Percentiles rank a stretch among this genome's conserved stretches.
Conservation (phyloP, 1,140 invertebrate genomes). For the Heterodera schachtii region DNA sequence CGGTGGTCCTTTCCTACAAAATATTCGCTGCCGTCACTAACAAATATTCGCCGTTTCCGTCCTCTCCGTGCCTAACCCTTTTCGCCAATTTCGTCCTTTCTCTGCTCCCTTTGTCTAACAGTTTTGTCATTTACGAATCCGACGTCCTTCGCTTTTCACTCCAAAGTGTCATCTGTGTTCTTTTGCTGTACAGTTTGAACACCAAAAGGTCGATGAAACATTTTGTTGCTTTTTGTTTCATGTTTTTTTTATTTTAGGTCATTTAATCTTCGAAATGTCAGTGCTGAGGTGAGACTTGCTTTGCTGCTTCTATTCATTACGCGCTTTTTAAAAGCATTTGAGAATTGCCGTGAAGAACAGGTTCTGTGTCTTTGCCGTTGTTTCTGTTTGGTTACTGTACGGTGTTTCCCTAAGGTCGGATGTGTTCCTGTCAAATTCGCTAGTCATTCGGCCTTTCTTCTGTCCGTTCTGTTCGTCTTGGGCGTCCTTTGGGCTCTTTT, state of each 20-base stretch:
- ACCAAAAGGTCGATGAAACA: neutral
- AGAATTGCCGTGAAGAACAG: conserved; percentile 43
- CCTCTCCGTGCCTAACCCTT: neutral
- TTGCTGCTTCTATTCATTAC: conserved; percentile 11
- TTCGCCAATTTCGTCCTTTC: conserved; percentile 6
- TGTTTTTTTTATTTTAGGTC: conserved; percentile 1
- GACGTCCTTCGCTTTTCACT: conserved; percentile 32
- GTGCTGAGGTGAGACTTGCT: neutral
- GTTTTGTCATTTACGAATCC: conserved; percentile 38
- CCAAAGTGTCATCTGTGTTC: conserved; percentile 7
- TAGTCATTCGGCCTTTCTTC: neutral
- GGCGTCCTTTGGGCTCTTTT: neutral
- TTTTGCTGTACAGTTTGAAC: conserved; percentile 1
- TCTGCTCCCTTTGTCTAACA: conserved; percentile 33
- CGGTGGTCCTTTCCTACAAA: conserved; percentile 4
- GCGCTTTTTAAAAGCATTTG: conserved; percentile 37
- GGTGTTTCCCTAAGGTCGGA: neutral
- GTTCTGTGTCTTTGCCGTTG: conserved; percentile 9
- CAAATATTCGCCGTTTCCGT: neutral
- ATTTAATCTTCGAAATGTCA: neutral
- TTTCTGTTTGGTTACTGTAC: neutral
- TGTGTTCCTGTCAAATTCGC: neutral
- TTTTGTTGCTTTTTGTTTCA: neutral
- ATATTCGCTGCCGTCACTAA: neutral
- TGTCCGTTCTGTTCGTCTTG: neutral